Percentiles rank a stretch among this genome's conserved stretches.
These are phyloP conservation scores for Eospalax fontanierii DNA, from an alignment of 2,797 vertebrate species.

Conservation along the genomic window DNA sequence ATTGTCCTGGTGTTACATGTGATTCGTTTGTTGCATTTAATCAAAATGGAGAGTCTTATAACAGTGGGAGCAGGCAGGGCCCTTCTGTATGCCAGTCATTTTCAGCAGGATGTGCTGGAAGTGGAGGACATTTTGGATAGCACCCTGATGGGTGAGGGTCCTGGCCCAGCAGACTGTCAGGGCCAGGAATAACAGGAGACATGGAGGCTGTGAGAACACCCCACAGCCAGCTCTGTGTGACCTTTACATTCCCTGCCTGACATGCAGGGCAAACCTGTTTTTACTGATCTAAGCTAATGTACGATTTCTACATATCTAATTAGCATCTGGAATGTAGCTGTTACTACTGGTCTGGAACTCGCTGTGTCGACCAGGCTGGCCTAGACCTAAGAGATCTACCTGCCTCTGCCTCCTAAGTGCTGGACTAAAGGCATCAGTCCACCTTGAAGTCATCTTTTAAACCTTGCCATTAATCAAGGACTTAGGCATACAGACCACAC, in stretches of 20 bases:
- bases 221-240: too few relatives aligned
- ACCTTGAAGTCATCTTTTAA: not conserved
- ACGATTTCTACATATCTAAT: slow-evolving; percentile 3
- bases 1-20: slow-evolving; percentile 54
- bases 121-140: not conserved
- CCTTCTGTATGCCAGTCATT: not conserved
- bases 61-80: not conserved
- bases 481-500: not conserved
- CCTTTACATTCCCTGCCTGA: not conserved
- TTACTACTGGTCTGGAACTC: not conserved
- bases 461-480: not conserved
- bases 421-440: too few relatives aligned
- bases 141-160: not conserved
- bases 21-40: not conserved
- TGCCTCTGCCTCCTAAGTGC: too few relatives aligned
- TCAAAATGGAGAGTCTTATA: not conserved
- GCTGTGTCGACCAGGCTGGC: too few relatives aligned
- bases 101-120: not conserved
- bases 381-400: too few relatives aligned
- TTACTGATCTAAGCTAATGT: slow-evolving; percentile 16
- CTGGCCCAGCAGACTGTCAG: not conserved
- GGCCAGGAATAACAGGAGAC: too few relatives aligned
- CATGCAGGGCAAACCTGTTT: not conserved
- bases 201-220: too few relatives aligned
- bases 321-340: not conserved